Base-by-base conservation (phyloP, 2,888 invertebrate genomes). In the Cyrtodaria siliqua region DNA sequence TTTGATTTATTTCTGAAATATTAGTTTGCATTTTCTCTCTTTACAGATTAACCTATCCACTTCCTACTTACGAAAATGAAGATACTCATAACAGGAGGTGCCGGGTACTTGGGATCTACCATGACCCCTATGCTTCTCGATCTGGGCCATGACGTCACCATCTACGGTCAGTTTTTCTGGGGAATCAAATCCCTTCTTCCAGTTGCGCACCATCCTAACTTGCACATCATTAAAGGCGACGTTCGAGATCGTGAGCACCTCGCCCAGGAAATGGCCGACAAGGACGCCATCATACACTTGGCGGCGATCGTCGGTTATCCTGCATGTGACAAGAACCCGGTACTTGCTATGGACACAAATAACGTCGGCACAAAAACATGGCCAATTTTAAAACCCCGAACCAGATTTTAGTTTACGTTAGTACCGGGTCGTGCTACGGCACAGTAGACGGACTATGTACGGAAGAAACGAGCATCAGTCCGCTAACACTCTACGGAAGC, bases 291-390 rank as follows among this genome's bases (percentile, higher is more conserved):
- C 20, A 86, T 93, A 49, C 93, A 93, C 73, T 74, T 93, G 69
- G 92, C 93, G 1, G 93, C 92, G 33, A 89, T 93, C 44, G 92
- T 93, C 6, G 92, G 93, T 9, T 93, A 92, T 71, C 92, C 93
- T 3, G 44, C 44, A n/a, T 69, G 69, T 20, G 60, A 61, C 33
- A 69, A 69, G 47, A 61, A 69, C 24, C 69, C 69, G 2, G 53
- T 44, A 20, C 20, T 29, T 6, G 69, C 69, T 12, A 69, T 60
- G 3, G 40, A 33, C n/a, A 61, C 61, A 42, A 69, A 69, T 23
- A 42, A 61, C 18, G 47, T 29, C 14, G 69, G 60, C 0, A 69
- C 69, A 16, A 61, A 44, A 69, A 69, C 27, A 44, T 69, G 16
- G 26, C 44, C 4, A 53, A 60, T n/a, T 44, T 69, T 16, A 69